Evolutionary conservation across 2,888 invertebrate genomes (phyloP), one percentile per base, ranked within the genome.

Genomic region (Eupithecia abbreviata): DNA sequence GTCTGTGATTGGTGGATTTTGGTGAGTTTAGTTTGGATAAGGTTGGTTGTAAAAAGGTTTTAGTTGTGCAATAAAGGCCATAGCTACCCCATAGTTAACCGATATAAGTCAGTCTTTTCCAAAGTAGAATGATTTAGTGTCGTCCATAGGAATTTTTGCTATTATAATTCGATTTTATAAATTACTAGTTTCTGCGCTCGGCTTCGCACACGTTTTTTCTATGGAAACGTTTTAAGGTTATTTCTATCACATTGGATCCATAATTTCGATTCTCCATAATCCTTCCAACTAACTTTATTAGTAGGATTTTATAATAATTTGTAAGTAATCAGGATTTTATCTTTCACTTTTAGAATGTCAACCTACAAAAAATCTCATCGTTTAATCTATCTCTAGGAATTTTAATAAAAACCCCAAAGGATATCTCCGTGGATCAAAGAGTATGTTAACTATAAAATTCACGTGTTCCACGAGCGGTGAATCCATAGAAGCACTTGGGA

Each of bases 401-500:
- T 69, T 45, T 6, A 47, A 69, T 47, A 49, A 69, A 69, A 18
- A 15, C 62, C 42, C 7, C n/a, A 9, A 49, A 47, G 69, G 69
- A 69, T 69, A 43, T 43, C 43, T n/a, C 30, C 18, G 30, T 18
- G 18, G 45, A 69, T 69, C 47, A 69, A 47, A 69, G 47, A 47
- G 30, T 47, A 69, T 69, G 69, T 30, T n/a, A 12, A 30, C 18
- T 47, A 69, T 69, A 47, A 30, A 69, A 75, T 51, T 55, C 66
- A 77, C 71, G 77, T 74, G 71, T 72, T 69, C 68, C 51, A 10
- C 45, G 18, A 69, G 69, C 49, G 69, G 18, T 45, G 45, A 71
- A 75, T 73, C 70, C 72, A 69, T 73, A 73, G 30, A 30, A 72
- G 73, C 72, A 58, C 77, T 77, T 71, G 70, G 76, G 80, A 78